Conservation (phyloP, 2,888 invertebrate species). For the Antitype chi region DNA sequence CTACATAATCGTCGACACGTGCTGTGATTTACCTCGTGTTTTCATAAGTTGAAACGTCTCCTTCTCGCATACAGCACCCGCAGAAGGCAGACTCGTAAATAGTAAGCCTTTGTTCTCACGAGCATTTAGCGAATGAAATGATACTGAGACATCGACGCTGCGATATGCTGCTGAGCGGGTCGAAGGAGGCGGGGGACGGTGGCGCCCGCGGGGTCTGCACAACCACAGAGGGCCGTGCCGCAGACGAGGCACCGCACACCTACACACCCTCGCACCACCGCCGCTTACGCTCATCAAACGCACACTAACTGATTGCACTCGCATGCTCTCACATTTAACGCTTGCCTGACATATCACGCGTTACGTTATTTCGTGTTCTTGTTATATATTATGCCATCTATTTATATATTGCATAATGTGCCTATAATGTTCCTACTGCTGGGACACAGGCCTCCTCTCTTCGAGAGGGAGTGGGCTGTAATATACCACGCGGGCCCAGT, state of each 20-base stretch:
- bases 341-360: constrained; percentile 58
- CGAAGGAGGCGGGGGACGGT: constrained; percentile 89
- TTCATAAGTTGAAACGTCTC: constrained; percentile 92
- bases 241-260: constrained; percentile 78
- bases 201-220: constrained; percentile 79
- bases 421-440: neutral
- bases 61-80: constrained; percentile 96
- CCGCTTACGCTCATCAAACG: constrained; percentile 72
- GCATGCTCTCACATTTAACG: constrained; percentile 60
- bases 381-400: constrained; percentile 28
- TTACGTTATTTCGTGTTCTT: constrained; percentile 1
- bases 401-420: constrained; percentile 16
- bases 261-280: constrained; percentile 81
- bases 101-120: constrained; percentile 91
- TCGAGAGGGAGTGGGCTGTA: neutral
- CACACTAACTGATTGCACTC: constrained; percentile 58
- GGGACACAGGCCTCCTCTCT: neutral
- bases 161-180: constrained; percentile 85
- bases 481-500: neutral
- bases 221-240: constrained; percentile 85
- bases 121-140: constrained; percentile 89
- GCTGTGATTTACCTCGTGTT: constrained; percentile 87
- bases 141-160: constrained; percentile 88
- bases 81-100: constrained; percentile 93
- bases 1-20: constrained; percentile 86